phyloP scores from a whole-genome alignment of 2,797 vertebrate genomes.

The Cyclopterus lumpus region DNA sequence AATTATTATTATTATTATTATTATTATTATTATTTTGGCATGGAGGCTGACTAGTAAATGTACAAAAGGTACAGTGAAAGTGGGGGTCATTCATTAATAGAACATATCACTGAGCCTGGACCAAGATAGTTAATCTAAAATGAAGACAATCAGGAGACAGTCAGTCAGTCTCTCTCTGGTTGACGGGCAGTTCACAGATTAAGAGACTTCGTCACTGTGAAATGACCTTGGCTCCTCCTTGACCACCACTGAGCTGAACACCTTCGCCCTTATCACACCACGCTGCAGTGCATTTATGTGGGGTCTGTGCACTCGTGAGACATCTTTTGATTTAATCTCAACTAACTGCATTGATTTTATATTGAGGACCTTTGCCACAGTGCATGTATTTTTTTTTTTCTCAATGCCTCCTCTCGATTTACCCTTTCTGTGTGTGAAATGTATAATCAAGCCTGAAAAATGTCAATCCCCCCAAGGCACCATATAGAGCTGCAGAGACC shows the following conservation, averaged over 20 bases:
- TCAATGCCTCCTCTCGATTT: constrained; percentile 6
- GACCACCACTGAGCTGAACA: constrained; percentile 11
- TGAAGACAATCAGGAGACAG: constrained; percentile 25
- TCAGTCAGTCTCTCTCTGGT: not conserved
- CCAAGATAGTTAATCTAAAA: constrained; percentile 33
- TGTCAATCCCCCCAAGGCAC: constrained; percentile 47
- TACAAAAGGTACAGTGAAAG: not conserved
- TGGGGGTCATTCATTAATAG: not conserved
- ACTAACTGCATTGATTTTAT: not conserved
- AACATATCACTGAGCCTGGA: not conserved
- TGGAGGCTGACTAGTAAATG: not conserved
- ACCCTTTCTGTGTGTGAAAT: constrained; percentile 41
- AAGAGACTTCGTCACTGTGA: constrained; percentile 31
- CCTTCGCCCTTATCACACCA: constrained; percentile 2
- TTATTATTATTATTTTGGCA: not conserved
- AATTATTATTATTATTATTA: too few species aligned
- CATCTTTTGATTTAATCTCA: not conserved
- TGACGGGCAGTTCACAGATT: constrained; percentile 44
- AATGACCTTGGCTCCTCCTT: constrained; percentile 46
- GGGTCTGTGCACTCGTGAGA: not conserved
- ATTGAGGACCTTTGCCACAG: not conserved
- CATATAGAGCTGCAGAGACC: constrained; percentile 57
- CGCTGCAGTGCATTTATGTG: not conserved
- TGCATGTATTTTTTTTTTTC: constrained; percentile 5
- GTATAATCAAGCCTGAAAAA: constrained; percentile 57